These are phyloP conservation scores for Xyrauchen texanus DNA, from an alignment of 2,113 vertebrate species.

Conservation along the genomic window DNA sequence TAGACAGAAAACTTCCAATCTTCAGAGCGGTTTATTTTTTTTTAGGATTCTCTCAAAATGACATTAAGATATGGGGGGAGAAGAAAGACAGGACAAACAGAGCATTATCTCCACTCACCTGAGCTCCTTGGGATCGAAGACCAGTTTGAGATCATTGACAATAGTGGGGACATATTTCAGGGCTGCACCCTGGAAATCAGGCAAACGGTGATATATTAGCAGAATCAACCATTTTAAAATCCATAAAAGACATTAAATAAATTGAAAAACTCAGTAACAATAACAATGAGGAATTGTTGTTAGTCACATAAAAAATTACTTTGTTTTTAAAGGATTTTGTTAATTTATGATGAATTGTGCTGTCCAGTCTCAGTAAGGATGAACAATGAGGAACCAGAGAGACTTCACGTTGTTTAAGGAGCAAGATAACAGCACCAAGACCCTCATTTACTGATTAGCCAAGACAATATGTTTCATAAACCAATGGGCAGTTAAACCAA, in stretches of 20 bases:
- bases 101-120: conserved; percentile 77
- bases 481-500: neutral
- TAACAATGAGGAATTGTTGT: neutral
- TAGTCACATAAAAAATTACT: neutral
- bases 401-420: too few species aligned
- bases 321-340: neutral
- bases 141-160: conserved; percentile 94
- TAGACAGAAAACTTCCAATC: too few species aligned
- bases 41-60: too few species aligned
- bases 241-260: conserved; percentile 52
- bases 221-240: neutral
- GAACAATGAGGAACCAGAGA: too few species aligned
- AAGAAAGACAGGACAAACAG: too few species aligned
- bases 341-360: neutral
- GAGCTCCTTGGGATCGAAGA: conserved; percentile 97
- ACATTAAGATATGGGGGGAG: too few species aligned
- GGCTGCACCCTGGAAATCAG: conserved; percentile 82
- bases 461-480: too few species aligned
- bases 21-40: too few species aligned
- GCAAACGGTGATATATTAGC: conserved; percentile 14
- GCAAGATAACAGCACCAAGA: too few species aligned
- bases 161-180: conserved; percentile 93
- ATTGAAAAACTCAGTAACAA: conserved; percentile 27
- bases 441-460: too few species aligned
- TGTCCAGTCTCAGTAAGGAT: neutral